Evolutionary conservation across 2,113 vertebrate species (phyloP).

Genomic region (Alouatta palliata): DNA sequence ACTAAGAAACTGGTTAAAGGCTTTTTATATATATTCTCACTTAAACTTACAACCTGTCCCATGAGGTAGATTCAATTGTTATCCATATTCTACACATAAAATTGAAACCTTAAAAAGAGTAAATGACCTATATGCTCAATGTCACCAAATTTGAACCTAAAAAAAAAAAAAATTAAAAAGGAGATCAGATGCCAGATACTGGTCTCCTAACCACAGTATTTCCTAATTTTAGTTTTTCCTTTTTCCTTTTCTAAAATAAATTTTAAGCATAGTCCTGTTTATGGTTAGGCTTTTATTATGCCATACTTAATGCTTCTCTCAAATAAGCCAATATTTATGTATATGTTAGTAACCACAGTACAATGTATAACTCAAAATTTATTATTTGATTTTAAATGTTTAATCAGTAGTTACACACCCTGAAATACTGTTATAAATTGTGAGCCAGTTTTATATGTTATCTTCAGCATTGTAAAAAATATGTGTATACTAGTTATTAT

Average conservation of each 20-base stretch:
- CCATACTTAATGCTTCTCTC: background rate
- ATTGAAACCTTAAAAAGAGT: background rate
- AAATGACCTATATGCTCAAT: background rate
- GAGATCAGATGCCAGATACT: background rate
- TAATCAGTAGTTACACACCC: background rate
- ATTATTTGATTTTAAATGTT: background rate
- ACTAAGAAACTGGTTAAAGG: background rate
- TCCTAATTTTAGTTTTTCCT: background rate
- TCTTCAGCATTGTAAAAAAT: background rate
- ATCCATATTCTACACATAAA: background rate
- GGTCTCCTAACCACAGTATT: background rate
- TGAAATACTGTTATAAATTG: background rate
- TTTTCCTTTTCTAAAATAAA: background rate
- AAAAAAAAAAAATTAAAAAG: background rate
- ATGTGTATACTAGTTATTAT: background rate
- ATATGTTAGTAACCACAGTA: background rate
- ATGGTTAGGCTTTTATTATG: background rate
- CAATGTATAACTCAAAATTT: background rate
- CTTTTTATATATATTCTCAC: background rate
- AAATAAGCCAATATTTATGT: background rate
- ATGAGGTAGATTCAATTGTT: background rate
- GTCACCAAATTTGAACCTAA: background rate
- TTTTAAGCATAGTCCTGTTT: background rate
- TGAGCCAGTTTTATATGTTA: background rate
- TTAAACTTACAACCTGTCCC: background rate